Evolutionary conservation across 2,797 vertebrate species (phyloP), one percentile per base, ranked within the genome.

Genomic region (Pampus argenteus): DNA sequence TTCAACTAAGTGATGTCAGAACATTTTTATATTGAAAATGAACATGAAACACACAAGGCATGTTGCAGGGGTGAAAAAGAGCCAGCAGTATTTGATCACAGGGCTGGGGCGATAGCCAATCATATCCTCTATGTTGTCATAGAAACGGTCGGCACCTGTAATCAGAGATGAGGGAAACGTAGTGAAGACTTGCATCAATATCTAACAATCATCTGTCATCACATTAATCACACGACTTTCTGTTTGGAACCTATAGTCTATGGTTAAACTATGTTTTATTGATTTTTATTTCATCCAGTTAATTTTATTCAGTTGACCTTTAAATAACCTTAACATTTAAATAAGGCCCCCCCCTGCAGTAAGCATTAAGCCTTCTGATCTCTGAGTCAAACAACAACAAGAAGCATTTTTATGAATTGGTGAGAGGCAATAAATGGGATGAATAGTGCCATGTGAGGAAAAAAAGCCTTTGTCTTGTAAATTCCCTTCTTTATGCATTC

Each of bases 71-170:
- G 97, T 99, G 91, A 99, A 90, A 88, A 96, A 96, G 47, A 97
- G 84, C 98, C 98, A 99, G 86, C 98, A 99, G 85, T 97, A 99
- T 71, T 98, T 99, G 86, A 99, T 96, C 75, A 97, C 15, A 31
- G 96, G 78, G 82, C 94, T 91, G 0, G 98, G 98, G 5, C 96
- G 92, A 78, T 98, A 98, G 4, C 98, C 97, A 15, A 99, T 98
- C 98, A 99, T 99, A 61, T 99, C 96, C 86, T 98, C 96, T 7
- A 99, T 95, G 86, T 99, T 98, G 86, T 96, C 94, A 6, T 98
- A 99, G 91, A 98, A 99, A 87, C 95, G 96, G 64, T 96, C 91
- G 0, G 96, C 97, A 84, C 97, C 98, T 99, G 59, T 17, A 60
- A 65, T 51, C 25, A 64, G 51, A 74, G 22, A 74, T 13, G n/a